Percentiles rank a stretch among this genome's conserved stretches.
phyloP scores from a whole-genome alignment of 2,888 invertebrate genomes.

The Nomada hirtipes region DNA sequence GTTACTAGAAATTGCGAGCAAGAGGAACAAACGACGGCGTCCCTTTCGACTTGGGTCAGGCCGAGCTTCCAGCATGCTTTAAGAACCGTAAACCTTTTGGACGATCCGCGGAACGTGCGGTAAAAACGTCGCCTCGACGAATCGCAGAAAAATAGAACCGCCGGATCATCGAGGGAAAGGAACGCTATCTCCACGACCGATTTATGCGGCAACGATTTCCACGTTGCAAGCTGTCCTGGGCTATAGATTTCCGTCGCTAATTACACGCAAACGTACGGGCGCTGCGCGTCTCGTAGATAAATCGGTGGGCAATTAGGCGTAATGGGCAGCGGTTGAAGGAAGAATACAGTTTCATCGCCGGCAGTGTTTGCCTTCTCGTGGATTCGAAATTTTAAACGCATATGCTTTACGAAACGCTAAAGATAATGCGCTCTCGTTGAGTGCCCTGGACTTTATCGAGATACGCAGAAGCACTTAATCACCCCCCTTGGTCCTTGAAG shows the following conservation, averaged over 20 bases:
- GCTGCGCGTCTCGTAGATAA: conserved; percentile 4
- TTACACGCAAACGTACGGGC: conserved; percentile 34
- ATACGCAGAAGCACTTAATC: conserved; percentile 20
- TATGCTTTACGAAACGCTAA: conserved; percentile 15
- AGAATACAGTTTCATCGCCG: neutral
- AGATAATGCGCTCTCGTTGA: conserved; percentile 16
- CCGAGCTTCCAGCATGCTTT: neutral
- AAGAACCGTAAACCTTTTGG: neutral
- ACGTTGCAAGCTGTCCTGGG: neutral
- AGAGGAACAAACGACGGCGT: neutral
- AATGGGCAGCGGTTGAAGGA: conserved; percentile 5
- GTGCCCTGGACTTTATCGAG: neutral
- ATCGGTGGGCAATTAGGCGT: conserved; percentile 42
- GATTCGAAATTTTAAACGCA: conserved; percentile 1
- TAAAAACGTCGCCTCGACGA: neutral
- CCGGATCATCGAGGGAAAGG: neutral
- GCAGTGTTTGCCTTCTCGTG: neutral
- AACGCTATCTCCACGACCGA: conserved; percentile 28
- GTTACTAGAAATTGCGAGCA: conserved; percentile 6
- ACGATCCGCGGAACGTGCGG: neutral
- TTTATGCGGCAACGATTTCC: conserved; percentile 17
- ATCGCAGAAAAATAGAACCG: neutral
- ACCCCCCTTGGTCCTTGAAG: neutral
- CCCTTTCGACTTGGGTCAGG: no score
- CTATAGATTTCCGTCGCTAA: conserved; percentile 33